These are phyloP conservation scores for Delia radicum DNA, from an alignment of 1,140 invertebrate species.

Conservation along the genomic window DNA sequence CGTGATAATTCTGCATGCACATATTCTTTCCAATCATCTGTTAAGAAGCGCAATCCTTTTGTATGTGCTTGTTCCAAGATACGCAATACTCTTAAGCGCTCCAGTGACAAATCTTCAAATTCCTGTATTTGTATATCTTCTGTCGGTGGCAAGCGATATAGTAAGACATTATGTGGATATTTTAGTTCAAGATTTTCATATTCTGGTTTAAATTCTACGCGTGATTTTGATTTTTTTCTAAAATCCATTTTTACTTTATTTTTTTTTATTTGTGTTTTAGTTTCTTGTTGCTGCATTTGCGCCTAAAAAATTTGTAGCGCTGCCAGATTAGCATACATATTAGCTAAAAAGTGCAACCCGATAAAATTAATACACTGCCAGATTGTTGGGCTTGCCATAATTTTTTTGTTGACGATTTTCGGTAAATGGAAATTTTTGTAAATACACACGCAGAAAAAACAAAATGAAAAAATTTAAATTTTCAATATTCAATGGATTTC, in stretches of 20 bases:
- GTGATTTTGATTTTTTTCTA: constrained; percentile 41
- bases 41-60: constrained; percentile 64
- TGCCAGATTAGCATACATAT: too few relatives aligned
- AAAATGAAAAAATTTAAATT: too few relatives aligned
- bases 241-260: constrained; percentile 41
- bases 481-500: too few relatives aligned
- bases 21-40: constrained; percentile 69
- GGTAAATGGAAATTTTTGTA: too few relatives aligned
- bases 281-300: too few relatives aligned
- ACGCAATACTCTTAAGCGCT: constrained; percentile 79
- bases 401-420: too few relatives aligned
- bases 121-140: constrained; percentile 75
- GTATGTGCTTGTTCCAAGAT: constrained; percentile 70
- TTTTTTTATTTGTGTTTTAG: not conserved
- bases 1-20: constrained; percentile 70
- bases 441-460: too few relatives aligned
- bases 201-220: constrained; percentile 45
- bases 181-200: constrained; percentile 51
- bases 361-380: too few relatives aligned
- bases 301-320: too few relatives aligned
- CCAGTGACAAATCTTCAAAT: constrained; percentile 84
- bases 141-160: constrained; percentile 79
- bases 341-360: too few relatives aligned
- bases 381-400: too few relatives aligned
- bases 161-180: constrained; percentile 74